Base-by-base conservation (phyloP, 2,797 vertebrate species). In the Propithecus perrieri region DNA sequence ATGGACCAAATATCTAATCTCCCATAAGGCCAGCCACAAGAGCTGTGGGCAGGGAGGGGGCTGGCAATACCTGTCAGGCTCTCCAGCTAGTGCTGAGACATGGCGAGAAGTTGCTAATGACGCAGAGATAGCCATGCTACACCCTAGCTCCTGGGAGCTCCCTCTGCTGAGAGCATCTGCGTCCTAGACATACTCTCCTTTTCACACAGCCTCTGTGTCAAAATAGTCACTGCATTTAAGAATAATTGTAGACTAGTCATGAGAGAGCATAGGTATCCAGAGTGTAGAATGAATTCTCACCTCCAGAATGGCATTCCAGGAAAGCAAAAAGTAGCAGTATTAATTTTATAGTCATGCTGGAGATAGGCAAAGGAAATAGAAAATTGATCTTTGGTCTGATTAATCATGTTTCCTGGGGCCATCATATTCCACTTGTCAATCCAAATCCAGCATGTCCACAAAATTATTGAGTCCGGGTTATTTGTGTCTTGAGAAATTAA, bases 151-250 rank as follows among this genome's bases (percentile, higher is more conserved):
- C 61, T 65, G 22, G 61, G 48, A 83, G 85, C 57, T 89, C 15
- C 28, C 71, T 89, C 59, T 65, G 24, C 65, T 63, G 15, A 15
- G 55, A 7, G 57, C 61, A 84, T 41, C 20, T 28, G 7, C n/a
- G 28, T 12, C 80, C 11, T 46, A 65, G 11, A 41, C 33, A 78
- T 1, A 15, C 0, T 12, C 30, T 35, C 35, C 38, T 89, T n/a
- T 76, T 48, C 81, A 75, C 13, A 67, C 0, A 59, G 55, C 4
- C 53, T 86, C 15, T 48, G 14, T 24, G 41, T 93, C 57, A 61
- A 96, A 78, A 75, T 50, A 92, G 7, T 96, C n/a, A 50, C 55
- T 57, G 15, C 55, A 85, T 57, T 94, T 65, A 85, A 97, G 28
- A 95, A 78, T 43, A 87, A 74, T 0, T 78, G 22, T 57, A 83